Percentiles rank a stretch among this genome's conserved stretches.
Evolutionary conservation across 2,797 vertebrate species (phyloP).

Genomic region (Eulemur coronatus): DNA sequence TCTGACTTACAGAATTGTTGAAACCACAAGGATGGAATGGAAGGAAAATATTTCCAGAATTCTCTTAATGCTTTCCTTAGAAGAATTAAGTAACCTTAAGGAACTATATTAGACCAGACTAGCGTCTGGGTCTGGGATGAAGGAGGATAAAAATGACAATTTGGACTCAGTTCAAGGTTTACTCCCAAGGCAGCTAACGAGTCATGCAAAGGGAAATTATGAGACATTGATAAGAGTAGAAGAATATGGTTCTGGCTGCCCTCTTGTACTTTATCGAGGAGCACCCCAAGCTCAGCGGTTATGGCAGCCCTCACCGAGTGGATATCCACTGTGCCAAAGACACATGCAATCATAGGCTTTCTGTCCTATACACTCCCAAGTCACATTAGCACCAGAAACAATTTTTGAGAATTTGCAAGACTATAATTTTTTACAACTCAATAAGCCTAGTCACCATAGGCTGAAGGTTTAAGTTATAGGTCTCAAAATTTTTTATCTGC

Average conservation of each 20-base stretch:
- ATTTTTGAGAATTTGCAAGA: not conserved
- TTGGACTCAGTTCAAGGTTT: not conserved
- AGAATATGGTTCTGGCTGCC: too few species aligned
- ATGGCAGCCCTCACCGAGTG: accelerated
- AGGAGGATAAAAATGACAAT: not conserved
- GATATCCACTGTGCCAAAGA: not conserved
- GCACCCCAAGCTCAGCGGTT: not conserved
- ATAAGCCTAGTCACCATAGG: not conserved
- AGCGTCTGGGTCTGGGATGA: not conserved
- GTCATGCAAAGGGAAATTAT: not conserved
- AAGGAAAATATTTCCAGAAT: conserved; percentile 31
- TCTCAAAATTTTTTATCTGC: not conserved
- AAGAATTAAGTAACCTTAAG: not conserved
- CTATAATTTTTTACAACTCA: not conserved
- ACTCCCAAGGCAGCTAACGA: not conserved
- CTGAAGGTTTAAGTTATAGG: not conserved
- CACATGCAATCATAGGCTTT: accelerated
- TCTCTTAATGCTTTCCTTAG: not conserved
- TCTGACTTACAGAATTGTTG: not conserved
- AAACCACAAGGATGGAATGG: not conserved
- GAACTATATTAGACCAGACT: not conserved
- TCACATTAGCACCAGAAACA: not conserved
- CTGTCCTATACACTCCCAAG: accelerated
- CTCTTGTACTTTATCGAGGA: not conserved
- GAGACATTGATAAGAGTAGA: not conserved